Conservation (phyloP, 2,797 vertebrate genomes). For the Oophaga sylvatica region DNA sequence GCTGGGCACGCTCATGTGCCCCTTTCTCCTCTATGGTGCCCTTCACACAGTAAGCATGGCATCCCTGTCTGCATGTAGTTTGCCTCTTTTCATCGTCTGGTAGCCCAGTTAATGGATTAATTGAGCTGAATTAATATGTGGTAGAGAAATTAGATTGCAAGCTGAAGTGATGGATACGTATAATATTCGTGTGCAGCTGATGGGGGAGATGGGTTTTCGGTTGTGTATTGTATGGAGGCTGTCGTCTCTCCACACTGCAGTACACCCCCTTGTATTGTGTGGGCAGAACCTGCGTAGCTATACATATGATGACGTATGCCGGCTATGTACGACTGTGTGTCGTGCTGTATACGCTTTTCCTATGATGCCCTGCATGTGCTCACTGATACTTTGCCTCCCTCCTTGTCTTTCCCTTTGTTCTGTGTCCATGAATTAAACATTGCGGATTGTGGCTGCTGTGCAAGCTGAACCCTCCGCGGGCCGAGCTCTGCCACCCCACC, state of each 20-base stretch:
- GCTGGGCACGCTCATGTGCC: background rate
- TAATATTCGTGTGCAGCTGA: background rate
- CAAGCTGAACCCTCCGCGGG: constrained; percentile 42
- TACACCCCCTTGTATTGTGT: background rate
- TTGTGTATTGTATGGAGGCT: background rate
- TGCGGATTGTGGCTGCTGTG: constrained; percentile 31
- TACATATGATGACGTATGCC: background rate
- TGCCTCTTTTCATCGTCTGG: background rate
- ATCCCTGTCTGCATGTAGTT: background rate
- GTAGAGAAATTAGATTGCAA: constrained; percentile 5
- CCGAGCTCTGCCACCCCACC: background rate
- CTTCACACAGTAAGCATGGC: background rate
- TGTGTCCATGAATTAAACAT: constrained; percentile 53
- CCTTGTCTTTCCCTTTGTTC: constrained; percentile 45
- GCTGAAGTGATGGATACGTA: background rate
- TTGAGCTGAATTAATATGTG: background rate
- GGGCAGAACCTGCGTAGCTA: constrained; percentile 10
- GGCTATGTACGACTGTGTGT: background rate
- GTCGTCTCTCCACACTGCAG: constrained; percentile 7
- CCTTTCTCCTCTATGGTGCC: background rate
- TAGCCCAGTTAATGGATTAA: background rate
- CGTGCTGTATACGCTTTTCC: background rate
- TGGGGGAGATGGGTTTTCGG: background rate
- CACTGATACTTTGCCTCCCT: constrained; percentile 16
- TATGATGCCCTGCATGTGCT: background rate